These are phyloP conservation scores for Pteropus alecto DNA, from an alignment of 2,113 vertebrate species.

Conservation along the genomic window DNA sequence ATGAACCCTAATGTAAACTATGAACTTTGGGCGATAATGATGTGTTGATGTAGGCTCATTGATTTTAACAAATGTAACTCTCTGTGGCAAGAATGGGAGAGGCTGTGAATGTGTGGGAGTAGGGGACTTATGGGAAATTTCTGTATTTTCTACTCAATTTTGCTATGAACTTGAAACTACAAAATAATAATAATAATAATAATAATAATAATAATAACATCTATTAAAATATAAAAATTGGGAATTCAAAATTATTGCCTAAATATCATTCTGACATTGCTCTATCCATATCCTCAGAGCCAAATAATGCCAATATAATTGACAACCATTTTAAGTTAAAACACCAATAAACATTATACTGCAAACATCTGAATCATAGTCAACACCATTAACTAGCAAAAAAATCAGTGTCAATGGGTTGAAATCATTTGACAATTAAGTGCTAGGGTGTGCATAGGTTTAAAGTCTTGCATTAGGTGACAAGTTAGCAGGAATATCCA, in stretches of 20 bases:
- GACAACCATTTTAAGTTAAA: not conserved
- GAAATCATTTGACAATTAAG: not conserved
- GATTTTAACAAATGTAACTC: not conserved
- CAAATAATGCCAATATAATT: not conserved
- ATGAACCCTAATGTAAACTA: not conserved
- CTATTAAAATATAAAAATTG: not conserved
- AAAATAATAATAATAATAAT: too few relatives aligned
- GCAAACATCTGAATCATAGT: not conserved
- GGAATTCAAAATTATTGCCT: not conserved
- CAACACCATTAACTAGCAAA: not conserved
- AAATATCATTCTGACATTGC: not conserved
- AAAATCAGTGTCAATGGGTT: not conserved
- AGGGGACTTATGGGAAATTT: not conserved
- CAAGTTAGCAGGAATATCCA: not conserved
- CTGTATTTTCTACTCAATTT: not conserved
- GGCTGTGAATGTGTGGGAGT: accelerated
- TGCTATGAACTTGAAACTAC: not conserved
- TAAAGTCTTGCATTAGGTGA: not conserved
- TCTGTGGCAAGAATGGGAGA: not conserved
- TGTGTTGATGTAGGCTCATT: not conserved
- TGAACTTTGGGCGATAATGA: not conserved
- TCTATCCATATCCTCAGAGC: not conserved
- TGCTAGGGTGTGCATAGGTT: not conserved
- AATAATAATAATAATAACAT: too few relatives aligned
- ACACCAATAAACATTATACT: not conserved